Evolutionary conservation across 23 tunicate genomes (phyloP).

Genomic region (Phallusia fumigata): DNA sequence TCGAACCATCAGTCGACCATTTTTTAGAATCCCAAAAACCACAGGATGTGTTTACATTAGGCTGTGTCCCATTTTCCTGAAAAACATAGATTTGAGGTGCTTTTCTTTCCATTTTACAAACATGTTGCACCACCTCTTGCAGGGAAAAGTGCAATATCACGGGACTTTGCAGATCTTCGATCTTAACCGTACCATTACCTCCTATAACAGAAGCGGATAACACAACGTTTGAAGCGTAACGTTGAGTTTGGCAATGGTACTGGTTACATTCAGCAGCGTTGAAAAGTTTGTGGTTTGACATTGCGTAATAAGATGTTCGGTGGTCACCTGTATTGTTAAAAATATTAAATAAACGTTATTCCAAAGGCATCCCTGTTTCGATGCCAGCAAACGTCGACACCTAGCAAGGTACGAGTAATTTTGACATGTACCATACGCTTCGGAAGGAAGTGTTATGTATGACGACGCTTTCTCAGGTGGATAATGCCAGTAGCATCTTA

Average conservation of each 20-base stretch:
- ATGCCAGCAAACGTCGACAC: too few species aligned
- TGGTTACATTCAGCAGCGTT: not conserved
- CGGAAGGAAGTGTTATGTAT: conserved; percentile 15
- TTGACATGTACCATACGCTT: too few species aligned
- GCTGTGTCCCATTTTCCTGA: not conserved
- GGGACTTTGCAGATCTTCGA: not conserved
- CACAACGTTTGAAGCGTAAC: not conserved
- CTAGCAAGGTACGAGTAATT: too few species aligned
- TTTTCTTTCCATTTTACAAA: not conserved
- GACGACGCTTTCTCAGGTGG: not conserved
- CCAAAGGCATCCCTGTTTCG: too few species aligned
- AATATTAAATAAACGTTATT: too few species aligned
- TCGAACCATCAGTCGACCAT: conserved; percentile 23
- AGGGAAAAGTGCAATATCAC: not conserved
- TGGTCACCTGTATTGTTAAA: too few species aligned
- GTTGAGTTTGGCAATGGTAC: not conserved
- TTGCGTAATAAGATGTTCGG: not conserved
- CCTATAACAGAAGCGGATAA: conserved; percentile 9
- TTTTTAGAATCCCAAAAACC: conserved; percentile 25
- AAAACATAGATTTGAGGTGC: too few species aligned
- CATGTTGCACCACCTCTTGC: not conserved
- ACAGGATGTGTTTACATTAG: not conserved
- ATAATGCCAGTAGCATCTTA: not conserved
- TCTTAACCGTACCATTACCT: not conserved
- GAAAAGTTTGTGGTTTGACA: not conserved